These are phyloP conservation scores for Arbacia lixula DNA, from an alignment of 53 echinoderm and acorn worm species.

Conservation along the genomic window DNA sequence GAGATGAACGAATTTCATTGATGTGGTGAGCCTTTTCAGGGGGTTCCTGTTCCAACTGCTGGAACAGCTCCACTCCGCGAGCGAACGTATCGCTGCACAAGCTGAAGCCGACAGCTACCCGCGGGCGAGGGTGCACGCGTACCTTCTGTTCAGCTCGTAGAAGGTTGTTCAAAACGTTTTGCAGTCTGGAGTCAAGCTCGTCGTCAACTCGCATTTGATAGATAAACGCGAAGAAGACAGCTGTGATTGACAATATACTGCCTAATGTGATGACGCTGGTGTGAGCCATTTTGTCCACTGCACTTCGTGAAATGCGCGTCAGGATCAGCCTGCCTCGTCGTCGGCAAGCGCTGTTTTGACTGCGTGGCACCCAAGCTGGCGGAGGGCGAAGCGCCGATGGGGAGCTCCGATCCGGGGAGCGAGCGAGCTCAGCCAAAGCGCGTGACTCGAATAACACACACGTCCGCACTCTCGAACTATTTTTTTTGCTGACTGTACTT, in stretches of 20 bases:
- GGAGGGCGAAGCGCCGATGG: too few species aligned
- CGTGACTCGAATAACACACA: too few species aligned
- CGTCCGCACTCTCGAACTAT: too few species aligned
- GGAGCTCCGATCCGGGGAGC: too few species aligned
- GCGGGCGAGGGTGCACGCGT: constrained; percentile 50
- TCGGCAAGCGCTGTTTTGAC: too few species aligned
- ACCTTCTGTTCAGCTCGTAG: constrained; percentile 78
- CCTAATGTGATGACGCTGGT: constrained; percentile 47
- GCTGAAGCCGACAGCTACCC: constrained; percentile 84
- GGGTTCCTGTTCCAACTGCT: constrained; percentile 64
- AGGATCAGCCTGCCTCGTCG: too few species aligned
- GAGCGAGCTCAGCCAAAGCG: too few species aligned
- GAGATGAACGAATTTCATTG: constrained; percentile 57
- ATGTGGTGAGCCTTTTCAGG: constrained; percentile 65
- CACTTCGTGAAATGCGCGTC: too few species aligned
- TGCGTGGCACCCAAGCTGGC: too few species aligned
- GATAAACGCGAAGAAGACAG: constrained; percentile 67
- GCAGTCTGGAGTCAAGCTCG: constrained; percentile 67
- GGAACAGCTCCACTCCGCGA: constrained; percentile 64
- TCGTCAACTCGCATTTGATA: constrained; percentile 64
- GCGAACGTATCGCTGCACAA: constrained; percentile 71
- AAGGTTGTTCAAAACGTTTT: constrained; percentile 67
- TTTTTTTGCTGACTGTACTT: too few species aligned
- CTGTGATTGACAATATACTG: constrained; percentile 59
- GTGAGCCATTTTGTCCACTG: constrained; percentile 9